Base-by-base conservation (phyloP, 2,888 invertebrate species). In the Hybos culiciformis region DNA sequence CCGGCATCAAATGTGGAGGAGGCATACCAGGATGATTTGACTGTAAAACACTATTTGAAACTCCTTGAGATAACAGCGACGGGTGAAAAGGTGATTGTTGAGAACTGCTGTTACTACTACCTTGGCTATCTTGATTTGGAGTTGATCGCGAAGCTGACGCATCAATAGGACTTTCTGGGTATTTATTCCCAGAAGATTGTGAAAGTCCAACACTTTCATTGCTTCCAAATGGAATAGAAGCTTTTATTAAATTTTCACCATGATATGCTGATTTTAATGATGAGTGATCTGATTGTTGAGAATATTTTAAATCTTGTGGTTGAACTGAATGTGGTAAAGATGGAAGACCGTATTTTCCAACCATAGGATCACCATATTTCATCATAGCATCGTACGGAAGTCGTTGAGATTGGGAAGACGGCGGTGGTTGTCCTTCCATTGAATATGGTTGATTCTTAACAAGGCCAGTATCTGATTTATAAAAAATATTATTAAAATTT, bases 41-140 rank as follows among this genome's bases (percentile, higher is more conserved):
- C 17, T 59, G 42, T 4, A 58, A 59, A n/a, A n/a, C n/a, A 15
- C 57, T 57, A 19, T 58, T 59, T 14, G 60, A 61, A 38, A 62
- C 61, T 21, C 63, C 61, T 51, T 61, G 60, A 56, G 63, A 57
- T 48, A 62, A 61, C 41, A 67, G 63, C 45, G 66, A 66, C 42
- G 62, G 60, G 54, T 61, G 64, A 41, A 50, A 49, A 21, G 67
- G 65, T 39, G 66, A 64, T 48, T 62, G 63, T 24, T 62, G 60
- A 3, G 53, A 52, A 46, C 53, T 54, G 49, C 66, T 67, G 44
- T 64, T 66, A 51, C 67, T 67, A 51, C 67, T 67, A 39, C 67
- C 61, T 47, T 67, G 66, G 47, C 66, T 66, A 46, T 67, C 66
- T 46, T 67, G 66, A 39, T 65, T 67, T 9, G 67, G 67, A 14